A percentile compares a stretch with the other conserved stretches of the same genome.
Conservation (phyloP, 2,888 invertebrate species). For the Hypercompe scribonia region DNA sequence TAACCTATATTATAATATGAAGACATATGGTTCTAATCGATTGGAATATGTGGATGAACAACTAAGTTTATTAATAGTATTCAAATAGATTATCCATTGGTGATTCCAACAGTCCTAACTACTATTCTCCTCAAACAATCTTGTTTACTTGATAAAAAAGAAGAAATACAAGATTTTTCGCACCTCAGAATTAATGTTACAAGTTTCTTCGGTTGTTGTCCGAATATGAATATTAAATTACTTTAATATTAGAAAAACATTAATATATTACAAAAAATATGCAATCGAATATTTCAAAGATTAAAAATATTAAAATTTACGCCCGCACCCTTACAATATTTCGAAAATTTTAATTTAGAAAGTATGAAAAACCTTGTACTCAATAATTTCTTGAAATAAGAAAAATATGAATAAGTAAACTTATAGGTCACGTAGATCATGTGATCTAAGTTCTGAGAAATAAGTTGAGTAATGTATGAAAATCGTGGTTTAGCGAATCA, state of each 20-base stretch:
- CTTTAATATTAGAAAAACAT: neutral
- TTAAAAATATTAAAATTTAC: neutral
- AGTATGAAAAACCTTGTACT: neutral
- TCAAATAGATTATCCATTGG: neutral
- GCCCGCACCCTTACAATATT: neutral
- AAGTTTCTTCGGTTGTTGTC: neutral
- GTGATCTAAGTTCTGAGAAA: slow-evolving; percentile 43
- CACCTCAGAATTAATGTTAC: neutral
- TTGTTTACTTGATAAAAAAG: neutral
- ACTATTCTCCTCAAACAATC: neutral
- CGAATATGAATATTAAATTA: neutral
- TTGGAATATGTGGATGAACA: neutral
- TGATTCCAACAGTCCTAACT: neutral
- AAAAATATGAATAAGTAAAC: slow-evolving; percentile 35
- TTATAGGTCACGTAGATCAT: slow-evolving; percentile 41
- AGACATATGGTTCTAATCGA: neutral
- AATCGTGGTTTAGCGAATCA: slow-evolving; percentile 29
- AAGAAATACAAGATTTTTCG: neutral
- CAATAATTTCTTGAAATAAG: neutral
- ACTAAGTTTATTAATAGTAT: neutral
- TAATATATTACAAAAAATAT: neutral
- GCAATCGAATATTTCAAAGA: neutral
- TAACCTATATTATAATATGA: neutral
- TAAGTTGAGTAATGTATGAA: slow-evolving; percentile 44
- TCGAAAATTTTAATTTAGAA: neutral